Conservation (phyloP, 2,888 invertebrate genomes). For the Phalera bucephala region DNA sequence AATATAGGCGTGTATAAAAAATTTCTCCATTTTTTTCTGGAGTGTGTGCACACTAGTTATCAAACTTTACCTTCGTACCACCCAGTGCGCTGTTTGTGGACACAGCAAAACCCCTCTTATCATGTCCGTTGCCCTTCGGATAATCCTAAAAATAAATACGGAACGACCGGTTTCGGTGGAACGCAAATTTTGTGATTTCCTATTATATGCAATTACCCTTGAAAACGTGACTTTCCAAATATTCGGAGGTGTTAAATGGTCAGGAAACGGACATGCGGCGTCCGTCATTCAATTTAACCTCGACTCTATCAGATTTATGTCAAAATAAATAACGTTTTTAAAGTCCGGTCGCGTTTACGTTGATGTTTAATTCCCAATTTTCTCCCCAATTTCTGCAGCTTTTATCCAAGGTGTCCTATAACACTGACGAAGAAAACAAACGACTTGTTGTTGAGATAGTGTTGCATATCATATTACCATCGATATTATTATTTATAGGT, state of each 20-base stretch:
- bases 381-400: no score
- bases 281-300: constrained; percentile 27
- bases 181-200: constrained; percentile 47
- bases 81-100: constrained; percentile 14
- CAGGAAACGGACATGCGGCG: no score
- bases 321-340: constrained; percentile 29
- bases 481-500: no score
- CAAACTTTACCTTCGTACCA: constrained; percentile 24
- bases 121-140: constrained; percentile 45
- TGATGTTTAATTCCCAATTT: no score
- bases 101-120: constrained; percentile 29
- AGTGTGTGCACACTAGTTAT: constrained; percentile 11
- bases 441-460: not conserved
- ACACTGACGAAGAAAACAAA: no score
- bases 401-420: no score
- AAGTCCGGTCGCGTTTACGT: constrained; percentile 16
- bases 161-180: constrained; percentile 35
- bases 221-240: constrained; percentile 55
- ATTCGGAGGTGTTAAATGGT: constrained; percentile 27
- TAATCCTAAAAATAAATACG: constrained; percentile 56
- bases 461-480: no score
- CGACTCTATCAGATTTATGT: constrained; percentile 24
- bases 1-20: no score
- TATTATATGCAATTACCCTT: constrained; percentile 52
- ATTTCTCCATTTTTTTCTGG: not conserved